A percentile compares a stretch with the other conserved stretches of the same genome.
phyloP scores from a whole-genome alignment of 1,140 invertebrate genomes.

The Arion vulgaris region DNA sequence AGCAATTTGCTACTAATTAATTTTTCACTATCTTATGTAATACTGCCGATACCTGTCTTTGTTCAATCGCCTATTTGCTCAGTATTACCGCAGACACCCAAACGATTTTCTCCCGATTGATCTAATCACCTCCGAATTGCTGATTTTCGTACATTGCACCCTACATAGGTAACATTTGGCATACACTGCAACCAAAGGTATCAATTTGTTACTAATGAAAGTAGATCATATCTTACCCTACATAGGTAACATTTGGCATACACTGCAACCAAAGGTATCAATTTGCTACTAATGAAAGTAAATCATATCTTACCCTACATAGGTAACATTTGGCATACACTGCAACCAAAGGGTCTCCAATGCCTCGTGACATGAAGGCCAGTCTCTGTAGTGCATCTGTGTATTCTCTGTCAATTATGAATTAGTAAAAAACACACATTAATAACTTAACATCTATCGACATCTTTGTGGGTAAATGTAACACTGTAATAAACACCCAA shows the following conservation, averaged over 20 bases:
- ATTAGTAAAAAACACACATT: not conserved
- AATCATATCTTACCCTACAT: slow-evolving; percentile 78
- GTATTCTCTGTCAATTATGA: slow-evolving; percentile 78
- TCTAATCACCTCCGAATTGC: too few species aligned
- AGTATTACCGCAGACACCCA: too few species aligned
- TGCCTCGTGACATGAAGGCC: slow-evolving; percentile 89
- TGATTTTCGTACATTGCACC: slow-evolving; percentile 72
- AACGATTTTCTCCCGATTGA: too few species aligned
- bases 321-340: slow-evolving; percentile 92
- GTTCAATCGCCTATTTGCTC: too few species aligned
- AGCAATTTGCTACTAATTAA: not conserved
- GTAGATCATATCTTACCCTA: slow-evolving; percentile 75
- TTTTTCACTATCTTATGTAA: too few species aligned
- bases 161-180: slow-evolving; percentile 91
- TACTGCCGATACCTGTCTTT: too few species aligned
- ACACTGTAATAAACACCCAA: too few species aligned
- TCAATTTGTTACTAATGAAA: not conserved
- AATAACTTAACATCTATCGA: not conserved
- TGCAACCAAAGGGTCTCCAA: slow-evolving; percentile 93
- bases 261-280: slow-evolving; percentile 88
- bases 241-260: slow-evolving; percentile 94
- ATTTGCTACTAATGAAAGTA: not conserved
- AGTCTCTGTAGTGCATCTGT: slow-evolving; percentile 82
- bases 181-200: slow-evolving; percentile 91
- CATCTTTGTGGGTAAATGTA: too few species aligned